phyloP scores from a whole-genome alignment of 2,797 vertebrate species.

The Coreius guichenoti region DNA sequence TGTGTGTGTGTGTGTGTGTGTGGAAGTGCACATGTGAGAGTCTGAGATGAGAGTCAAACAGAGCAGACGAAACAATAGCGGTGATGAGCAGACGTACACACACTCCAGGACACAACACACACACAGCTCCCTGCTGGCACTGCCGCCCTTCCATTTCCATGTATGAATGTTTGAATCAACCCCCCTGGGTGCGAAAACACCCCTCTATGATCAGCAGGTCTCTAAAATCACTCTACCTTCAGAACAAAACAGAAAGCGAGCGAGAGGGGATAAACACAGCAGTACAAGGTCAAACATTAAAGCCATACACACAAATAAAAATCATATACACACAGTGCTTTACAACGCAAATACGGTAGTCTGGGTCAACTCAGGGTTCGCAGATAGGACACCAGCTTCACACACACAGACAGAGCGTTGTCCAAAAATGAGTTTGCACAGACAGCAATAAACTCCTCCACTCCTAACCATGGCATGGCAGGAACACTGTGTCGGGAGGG shows the following conservation, averaged over 20 bases:
- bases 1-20: not conserved
- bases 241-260: conserved; percentile 42
- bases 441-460: conserved; percentile 33
- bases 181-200: conserved; percentile 42
- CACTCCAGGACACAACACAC: conserved; percentile 40
- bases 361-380: conserved; percentile 53
- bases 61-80: conserved; percentile 45
- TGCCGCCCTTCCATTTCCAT: conserved; percentile 35
- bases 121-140: conserved; percentile 41
- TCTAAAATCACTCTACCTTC: conserved; percentile 51
- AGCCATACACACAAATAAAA: conserved; percentile 40
- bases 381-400: conserved; percentile 48
- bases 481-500: conserved; percentile 19
- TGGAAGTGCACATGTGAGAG: not conserved
- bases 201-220: conserved; percentile 51
- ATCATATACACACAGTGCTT: conserved; percentile 37
- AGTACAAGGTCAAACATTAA: conserved; percentile 46
- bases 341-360: conserved; percentile 52
- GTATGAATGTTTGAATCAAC: conserved; percentile 55
- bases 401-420: not conserved
- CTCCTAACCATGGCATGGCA: conserved; percentile 15
- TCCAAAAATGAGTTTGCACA: conserved; percentile 40
- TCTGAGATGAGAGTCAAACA: conserved; percentile 37
- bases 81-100: conserved; percentile 45
- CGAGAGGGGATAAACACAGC: conserved; percentile 34